A percentile compares a stretch with the other conserved stretches of the same genome.
phyloP scores from a whole-genome alignment of 2,113 vertebrate species.

The Rhizomys pruinosus region DNA sequence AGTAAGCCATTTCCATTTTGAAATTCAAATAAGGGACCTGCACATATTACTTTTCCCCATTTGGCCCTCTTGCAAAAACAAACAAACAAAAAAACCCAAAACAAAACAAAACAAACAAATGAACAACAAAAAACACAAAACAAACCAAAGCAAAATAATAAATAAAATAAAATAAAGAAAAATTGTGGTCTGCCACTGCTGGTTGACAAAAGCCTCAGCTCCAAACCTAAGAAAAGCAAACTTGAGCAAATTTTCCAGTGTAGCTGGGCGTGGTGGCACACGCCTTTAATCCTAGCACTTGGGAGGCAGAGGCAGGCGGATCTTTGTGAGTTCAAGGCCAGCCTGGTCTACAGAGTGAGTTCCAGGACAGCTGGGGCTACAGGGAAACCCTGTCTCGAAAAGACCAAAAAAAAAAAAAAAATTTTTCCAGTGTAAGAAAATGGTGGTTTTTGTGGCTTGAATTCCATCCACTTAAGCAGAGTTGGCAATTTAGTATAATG shows the following conservation, averaged over 20 bases:
- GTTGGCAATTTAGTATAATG: slow-evolving; percentile 21
- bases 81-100: too few species aligned
- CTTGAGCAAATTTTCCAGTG: background rate
- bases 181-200: background rate
- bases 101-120: too few species aligned
- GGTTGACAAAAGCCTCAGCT: slow-evolving; percentile 14
- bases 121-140: too few species aligned
- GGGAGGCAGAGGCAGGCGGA: too few species aligned
- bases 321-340: too few species aligned
- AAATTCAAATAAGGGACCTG: slow-evolving; percentile 4
- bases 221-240: slow-evolving; percentile 11
- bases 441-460: slow-evolving; percentile 43
- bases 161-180: background rate
- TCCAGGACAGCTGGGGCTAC: too few species aligned
- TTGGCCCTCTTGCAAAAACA: background rate
- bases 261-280: too few species aligned
- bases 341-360: too few species aligned
- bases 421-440: slow-evolving; percentile 46
- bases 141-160: too few species aligned
- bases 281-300: too few species aligned
- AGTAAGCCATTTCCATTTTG: slow-evolving; percentile 21
- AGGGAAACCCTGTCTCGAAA: too few species aligned
- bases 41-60: slow-evolving; percentile 40
- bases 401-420: too few species aligned
- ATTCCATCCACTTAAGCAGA: slow-evolving; percentile 30